Percentiles rank a stretch among this genome's conserved stretches.
These are phyloP conservation scores for Torymus aiolomorphi DNA, from an alignment of 2,888 invertebrate species.

Conservation along the genomic window DNA sequence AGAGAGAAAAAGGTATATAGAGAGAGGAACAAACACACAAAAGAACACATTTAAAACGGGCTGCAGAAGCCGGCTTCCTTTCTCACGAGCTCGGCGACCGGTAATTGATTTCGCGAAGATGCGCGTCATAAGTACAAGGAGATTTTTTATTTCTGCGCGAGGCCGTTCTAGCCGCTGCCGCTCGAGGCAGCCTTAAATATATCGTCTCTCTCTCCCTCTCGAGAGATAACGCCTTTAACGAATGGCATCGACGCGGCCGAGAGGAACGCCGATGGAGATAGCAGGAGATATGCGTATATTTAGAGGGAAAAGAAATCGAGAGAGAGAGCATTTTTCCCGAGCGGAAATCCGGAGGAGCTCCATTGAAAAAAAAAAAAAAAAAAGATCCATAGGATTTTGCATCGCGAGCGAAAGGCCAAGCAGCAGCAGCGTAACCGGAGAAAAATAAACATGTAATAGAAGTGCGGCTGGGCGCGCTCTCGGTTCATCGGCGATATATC, in stretches of 20 bases:
- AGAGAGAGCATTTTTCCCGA: constrained; percentile 36
- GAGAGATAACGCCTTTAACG: constrained; percentile 47
- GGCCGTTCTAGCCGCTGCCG: neutral
- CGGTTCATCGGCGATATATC: constrained; percentile 41
- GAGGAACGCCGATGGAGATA: neutral
- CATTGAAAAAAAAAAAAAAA: constrained; percentile 27
- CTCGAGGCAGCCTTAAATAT: constrained; percentile 46
- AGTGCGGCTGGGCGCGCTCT: constrained; percentile 10
- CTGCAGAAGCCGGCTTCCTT: neutral
- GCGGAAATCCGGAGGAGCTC: constrained; percentile 44
- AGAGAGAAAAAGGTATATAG: too few relatives aligned
- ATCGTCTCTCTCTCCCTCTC: constrained; percentile 17
- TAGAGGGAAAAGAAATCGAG: neutral
- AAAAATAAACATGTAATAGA: constrained; percentile 52
- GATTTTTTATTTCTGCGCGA: neutral
- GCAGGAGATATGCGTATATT: neutral
- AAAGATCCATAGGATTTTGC: constrained; percentile 37
- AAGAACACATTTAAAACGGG: too few relatives aligned
- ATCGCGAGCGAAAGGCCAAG: constrained; percentile 1
- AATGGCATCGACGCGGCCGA: constrained; percentile 32
- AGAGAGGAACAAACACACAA: too few relatives aligned
- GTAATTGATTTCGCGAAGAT: constrained; percentile 47
- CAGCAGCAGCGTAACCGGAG: constrained; percentile 18
- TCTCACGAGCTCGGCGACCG: constrained; percentile 10
- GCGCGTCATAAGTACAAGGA: neutral